A percentile compares a stretch with the other conserved stretches of the same genome.
Evolutionary conservation across 1,140 invertebrate species (phyloP).

Genomic region (Melipona quadrifasciata): DNA sequence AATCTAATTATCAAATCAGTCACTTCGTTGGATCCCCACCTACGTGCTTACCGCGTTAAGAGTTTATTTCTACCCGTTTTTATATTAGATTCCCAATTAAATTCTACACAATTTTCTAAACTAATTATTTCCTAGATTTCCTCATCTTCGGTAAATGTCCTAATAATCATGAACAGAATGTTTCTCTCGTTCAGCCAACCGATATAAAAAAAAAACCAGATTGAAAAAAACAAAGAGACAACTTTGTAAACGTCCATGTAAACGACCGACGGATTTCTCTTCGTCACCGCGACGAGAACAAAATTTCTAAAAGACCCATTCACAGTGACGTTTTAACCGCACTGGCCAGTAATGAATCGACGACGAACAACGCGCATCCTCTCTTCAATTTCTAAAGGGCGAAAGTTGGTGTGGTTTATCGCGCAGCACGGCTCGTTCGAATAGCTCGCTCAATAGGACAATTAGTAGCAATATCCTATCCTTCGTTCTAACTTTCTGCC

Average conservation of each 20-base stretch:
- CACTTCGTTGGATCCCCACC: no score
- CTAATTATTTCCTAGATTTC: background rate
- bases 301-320: conserved; percentile 19
- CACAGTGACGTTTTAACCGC: background rate
- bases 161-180: no score
- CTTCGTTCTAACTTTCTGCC: background rate
- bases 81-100: no score
- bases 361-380: background rate
- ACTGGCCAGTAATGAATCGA: background rate
- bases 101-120: background rate
- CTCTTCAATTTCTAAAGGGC: conserved; percentile 4
- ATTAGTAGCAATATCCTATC: conserved; percentile 3
- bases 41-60: no score
- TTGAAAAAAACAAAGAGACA: background rate
- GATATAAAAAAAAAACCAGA: background rate
- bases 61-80: no score
- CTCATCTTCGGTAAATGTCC: background rate
- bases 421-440: background rate
- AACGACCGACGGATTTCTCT: background rate
- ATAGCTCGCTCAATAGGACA: background rate
- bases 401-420: background rate
- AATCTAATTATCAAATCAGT: no score
- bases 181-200: background rate
- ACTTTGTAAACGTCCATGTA: background rate
- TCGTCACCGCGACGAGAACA: background rate